Evolutionary conservation across 1,140 invertebrate species (phyloP), one percentile per base, ranked within the genome.

Genomic region (Pachyrhynchus sulphureomaculatus): DNA sequence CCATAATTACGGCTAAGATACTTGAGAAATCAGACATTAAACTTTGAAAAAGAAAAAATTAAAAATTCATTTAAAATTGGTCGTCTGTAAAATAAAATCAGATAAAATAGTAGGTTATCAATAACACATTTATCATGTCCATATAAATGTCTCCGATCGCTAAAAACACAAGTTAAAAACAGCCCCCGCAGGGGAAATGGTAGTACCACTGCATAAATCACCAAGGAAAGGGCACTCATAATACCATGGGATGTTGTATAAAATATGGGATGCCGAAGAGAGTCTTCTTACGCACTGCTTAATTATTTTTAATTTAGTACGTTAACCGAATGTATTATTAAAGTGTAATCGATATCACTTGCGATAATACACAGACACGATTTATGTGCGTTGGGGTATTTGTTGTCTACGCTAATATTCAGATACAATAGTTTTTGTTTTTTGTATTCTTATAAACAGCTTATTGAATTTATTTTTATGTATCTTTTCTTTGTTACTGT

Each of bases 271-370:
- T 58, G 45, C 37, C 54, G 54, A 56, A 56, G 33, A 26, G 55
- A 58, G 42, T 13, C 57, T 52, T 51, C 49, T 65, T 58, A 54
- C 58, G 58, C 65, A 66, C 66, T 68, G 63, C 66, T 69, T 68
- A 69, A 69, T 69, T 69, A 69, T 69, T 69, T 69, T 69, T 69
- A 69, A 69, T 69, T 69, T 69, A 69, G 63, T 58, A 62, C 63
- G 53, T 36, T 52, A 53, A 56, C 66, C 64, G 52, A 66, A 69
- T 64, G 63, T 69, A 62, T 69, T 68, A 69, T 69, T 69, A 69
- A 69, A 60, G 66, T 60, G 66, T 68, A 68, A 69, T 69, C 68
- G 68, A 69, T 69, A 69, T 69, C 68, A 69, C 62, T 66, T 49
- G 10, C 56, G 68, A 69, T 69, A 68, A 65, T 58, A 58, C 55